phyloP scores from a whole-genome alignment of 2,888 invertebrate species.

The Leptopilina syphax region DNA sequence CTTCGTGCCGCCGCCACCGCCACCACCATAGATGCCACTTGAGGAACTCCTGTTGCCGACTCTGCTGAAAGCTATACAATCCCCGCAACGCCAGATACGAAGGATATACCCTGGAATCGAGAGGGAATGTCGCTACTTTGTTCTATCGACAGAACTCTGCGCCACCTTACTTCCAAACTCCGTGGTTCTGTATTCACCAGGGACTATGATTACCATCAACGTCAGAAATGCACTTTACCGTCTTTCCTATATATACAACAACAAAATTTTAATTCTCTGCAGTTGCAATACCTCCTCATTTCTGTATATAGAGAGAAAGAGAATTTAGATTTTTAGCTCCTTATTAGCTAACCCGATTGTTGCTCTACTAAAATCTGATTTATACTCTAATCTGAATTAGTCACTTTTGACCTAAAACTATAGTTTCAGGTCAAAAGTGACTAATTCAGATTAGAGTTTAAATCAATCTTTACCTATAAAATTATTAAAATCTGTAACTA shows the following conservation, averaged over 20 bases:
- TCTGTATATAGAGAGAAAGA: too few species aligned
- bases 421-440: too few species aligned
- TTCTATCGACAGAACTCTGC: conserved; percentile 41
- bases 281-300: too few species aligned
- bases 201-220: background rate
- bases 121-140: conserved; percentile 37
- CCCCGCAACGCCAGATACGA: conserved; percentile 43
- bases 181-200: conserved; percentile 10
- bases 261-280: too few species aligned
- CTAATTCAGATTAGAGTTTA: too few species aligned
- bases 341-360: too few species aligned
- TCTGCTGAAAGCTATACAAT: conserved; percentile 72
- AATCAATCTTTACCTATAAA: too few species aligned
- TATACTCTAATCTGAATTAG: too few species aligned
- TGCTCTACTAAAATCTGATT: too few species aligned
- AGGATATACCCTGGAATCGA: conserved; percentile 44
- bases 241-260: background rate
- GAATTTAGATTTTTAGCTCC: too few species aligned
- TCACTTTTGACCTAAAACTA: too few species aligned
- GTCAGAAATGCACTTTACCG: conserved; percentile 29
- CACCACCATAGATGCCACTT: conserved; percentile 64
- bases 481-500: too few species aligned
- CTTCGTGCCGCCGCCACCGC: conserved; percentile 64
- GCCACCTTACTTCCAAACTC: conserved; percentile 28
- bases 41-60: conserved; percentile 72